phyloP scores from a whole-genome alignment of 1,140 invertebrate species.

The Lutraria rhynchaena region DNA sequence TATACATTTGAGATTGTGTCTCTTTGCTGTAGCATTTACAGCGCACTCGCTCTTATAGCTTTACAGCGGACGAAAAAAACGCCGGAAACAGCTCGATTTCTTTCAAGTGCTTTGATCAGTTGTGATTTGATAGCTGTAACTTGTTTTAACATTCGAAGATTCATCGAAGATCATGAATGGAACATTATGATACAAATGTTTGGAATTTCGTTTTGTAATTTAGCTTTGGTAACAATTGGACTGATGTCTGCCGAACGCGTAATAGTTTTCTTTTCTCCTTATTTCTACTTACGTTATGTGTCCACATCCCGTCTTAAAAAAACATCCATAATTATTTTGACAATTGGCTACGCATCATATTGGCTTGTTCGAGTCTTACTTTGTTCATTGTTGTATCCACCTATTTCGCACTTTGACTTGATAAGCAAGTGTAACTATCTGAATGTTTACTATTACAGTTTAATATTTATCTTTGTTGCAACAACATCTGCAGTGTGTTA shows the following conservation, averaged over 20 bases:
- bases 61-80: slow-evolving; percentile 8
- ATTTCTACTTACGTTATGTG: slow-evolving; percentile 9
- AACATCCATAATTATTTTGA: not conserved
- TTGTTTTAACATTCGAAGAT: slow-evolving; percentile 7
- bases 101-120: slow-evolving; percentile 5
- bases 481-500: not conserved
- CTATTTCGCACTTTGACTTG: not conserved
- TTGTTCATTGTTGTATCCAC: not conserved
- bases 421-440: not conserved
- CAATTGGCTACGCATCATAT: not conserved
- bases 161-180: not conserved
- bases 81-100: slow-evolving; percentile 23
- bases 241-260: slow-evolving; percentile 21
- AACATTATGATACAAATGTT: slow-evolving; percentile 19
- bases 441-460: not conserved
- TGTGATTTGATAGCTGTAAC: slow-evolving; percentile 5
- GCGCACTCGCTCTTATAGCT: not conserved
- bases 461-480: not conserved
- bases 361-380: not conserved
- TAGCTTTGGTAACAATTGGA: slow-evolving; percentile 12
- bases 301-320: not conserved
- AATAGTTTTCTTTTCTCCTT: slow-evolving; percentile 22
- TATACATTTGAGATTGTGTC: too few species aligned
- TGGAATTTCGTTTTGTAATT: not conserved
- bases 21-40: too few species aligned